A percentile compares a stretch with the other conserved stretches of the same genome.
Evolutionary conservation across 1,140 invertebrate genomes (phyloP).

Genomic region (Nasonia longicornis): DNA sequence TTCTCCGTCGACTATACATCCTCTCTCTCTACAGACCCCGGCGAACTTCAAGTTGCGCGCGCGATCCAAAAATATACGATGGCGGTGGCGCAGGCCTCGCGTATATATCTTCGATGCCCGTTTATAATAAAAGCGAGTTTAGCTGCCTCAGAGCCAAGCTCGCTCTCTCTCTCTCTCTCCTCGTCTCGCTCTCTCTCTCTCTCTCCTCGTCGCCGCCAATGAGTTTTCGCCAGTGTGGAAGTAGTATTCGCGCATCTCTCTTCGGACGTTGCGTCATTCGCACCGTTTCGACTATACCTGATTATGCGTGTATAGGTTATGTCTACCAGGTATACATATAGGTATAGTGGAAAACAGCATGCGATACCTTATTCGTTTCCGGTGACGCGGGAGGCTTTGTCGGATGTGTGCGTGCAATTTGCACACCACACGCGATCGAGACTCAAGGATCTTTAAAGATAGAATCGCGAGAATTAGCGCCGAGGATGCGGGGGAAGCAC

Average conservation of each 20-base stretch:
- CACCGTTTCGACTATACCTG: not conserved
- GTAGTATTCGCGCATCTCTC: constrained; percentile 15
- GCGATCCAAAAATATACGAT: constrained; percentile 36
- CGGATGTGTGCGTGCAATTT: not conserved
- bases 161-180: no score
- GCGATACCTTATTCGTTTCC: not conserved
- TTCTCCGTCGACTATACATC: no score
- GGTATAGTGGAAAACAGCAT: no score
- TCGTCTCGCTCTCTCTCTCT: no score
- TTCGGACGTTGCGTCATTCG: not conserved
- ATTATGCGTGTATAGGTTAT: not conserved
- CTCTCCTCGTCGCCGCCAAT: not conserved
- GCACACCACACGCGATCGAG: not conserved
- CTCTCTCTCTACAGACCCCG: not conserved
- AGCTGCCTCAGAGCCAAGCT: not conserved
- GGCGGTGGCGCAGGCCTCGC: not conserved
- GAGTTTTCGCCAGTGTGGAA: not conserved
- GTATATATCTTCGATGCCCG: constrained; percentile 25
- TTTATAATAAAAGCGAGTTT: constrained; percentile 20
- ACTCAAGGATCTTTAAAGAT: constrained; percentile 31
- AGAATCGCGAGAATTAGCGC: not conserved
- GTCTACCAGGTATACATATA: not conserved
- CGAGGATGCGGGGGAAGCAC: not conserved
- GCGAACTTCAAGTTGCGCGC: not conserved
- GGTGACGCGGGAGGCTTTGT: not conserved